Evolutionary conservation across 2,797 vertebrate genomes (phyloP).

Genomic region (Yasuhikotakia modesta): DNA sequence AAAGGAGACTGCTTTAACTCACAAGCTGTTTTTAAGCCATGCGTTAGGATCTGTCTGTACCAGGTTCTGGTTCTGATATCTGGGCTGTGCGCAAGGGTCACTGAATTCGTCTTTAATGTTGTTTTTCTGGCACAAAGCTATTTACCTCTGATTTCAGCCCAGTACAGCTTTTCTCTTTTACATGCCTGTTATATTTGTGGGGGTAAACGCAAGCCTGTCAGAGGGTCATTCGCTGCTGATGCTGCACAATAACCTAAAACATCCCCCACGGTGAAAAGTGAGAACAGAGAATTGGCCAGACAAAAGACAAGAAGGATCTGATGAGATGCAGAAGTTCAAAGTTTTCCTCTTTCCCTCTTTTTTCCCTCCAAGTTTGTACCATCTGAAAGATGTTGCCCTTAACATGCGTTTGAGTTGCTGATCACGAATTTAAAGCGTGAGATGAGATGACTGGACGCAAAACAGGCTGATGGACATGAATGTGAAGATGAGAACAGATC

Average conservation of each 20-base stretch:
- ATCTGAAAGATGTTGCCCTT: conserved; percentile 68
- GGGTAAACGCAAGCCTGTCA: conserved; percentile 68
- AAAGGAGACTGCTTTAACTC: conserved; percentile 65
- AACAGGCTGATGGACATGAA: background rate
- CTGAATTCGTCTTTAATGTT: conserved; percentile 69
- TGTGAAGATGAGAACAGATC: background rate
- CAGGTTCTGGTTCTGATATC: conserved; percentile 76
- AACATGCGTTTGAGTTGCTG: conserved; percentile 64
- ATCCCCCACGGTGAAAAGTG: conserved; percentile 67
- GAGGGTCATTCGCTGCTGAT: conserved; percentile 73
- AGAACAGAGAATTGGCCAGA: conserved; percentile 70
- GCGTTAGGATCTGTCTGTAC: conserved; percentile 32
- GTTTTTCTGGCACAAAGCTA: conserved; percentile 63
- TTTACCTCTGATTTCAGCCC: conserved; percentile 69
- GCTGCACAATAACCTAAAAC: conserved; percentile 78
- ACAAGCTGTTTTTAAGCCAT: conserved; percentile 60
- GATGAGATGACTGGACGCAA: conserved; percentile 24
- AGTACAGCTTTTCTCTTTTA: conserved; percentile 59
- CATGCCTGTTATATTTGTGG: conserved; percentile 71
- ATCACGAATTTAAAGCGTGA: conserved; percentile 61
- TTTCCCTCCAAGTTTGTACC: conserved; percentile 56
- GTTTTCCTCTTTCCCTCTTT: conserved; percentile 22
- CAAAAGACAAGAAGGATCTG: conserved; percentile 60
- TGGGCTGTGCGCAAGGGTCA: conserved; percentile 68
- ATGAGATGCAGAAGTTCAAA: conserved; percentile 71